Base-by-base conservation (phyloP, 2,888 invertebrate genomes). In the Trachelus tabidus region DNA sequence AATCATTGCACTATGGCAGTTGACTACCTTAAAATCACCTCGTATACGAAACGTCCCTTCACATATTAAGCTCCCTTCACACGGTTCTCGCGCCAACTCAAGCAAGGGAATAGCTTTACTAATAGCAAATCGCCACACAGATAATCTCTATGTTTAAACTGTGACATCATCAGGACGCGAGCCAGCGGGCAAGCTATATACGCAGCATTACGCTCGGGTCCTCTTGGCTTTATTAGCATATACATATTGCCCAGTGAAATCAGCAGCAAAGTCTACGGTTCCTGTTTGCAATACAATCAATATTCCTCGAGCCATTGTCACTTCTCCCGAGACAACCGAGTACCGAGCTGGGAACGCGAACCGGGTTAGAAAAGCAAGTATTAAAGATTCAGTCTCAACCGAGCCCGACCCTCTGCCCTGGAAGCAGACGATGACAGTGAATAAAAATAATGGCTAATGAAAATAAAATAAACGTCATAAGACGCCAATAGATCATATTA, bases 131-230 rank as follows among this genome's bases (percentile, higher is more conserved):
- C 75, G 80, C 81, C 79, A 74, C 81, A 82, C 82, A 80, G 84
- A 84, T 85, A 87, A 85, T 82, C 80, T 86, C 87, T 87, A 89
- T 89, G 87, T 89, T 89, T 89, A 89, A 89, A 87, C 87, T 87
- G 85, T 89, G 89, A 89, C 89, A 89, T 89, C 89, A 89, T 83
- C 87, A 85, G 56, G 82, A 83, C 84, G 84, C 83, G 83, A 84
- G 80, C 83, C 82, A 86, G 84, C 83, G 83, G 86, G 79, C 83
- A 82, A 82, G 79, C 80, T 81, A 79, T 75, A 77, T 71, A 71
- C 71, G 71, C 71, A 12, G 71, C 71, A 71, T 71, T 15, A 31
- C 11, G 23, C 71, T 34, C 9, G 34, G 23, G 0, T 23, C 56
- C 56, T 56, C 56, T 23, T 23, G 56, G 56, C 9, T 56, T 9